Evolutionary conservation across 2,888 invertebrate genomes (phyloP).

Genomic region (Xiphydria camelus): DNA sequence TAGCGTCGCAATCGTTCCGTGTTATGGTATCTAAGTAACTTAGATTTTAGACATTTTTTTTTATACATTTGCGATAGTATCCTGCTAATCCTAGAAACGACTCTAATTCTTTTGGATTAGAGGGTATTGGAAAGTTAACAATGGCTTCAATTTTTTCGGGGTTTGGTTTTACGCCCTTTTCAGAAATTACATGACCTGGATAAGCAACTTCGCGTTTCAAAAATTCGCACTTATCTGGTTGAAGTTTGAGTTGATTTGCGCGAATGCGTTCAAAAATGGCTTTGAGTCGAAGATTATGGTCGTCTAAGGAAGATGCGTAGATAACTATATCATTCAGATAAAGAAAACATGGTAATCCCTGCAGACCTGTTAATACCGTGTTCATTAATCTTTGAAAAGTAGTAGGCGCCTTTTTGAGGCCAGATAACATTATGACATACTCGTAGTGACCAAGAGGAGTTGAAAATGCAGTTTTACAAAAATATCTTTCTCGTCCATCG

Average conservation of each 20-base stretch:
- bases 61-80: constrained; percentile 13
- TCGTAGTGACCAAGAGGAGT: constrained; percentile 20
- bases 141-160: constrained; percentile 6
- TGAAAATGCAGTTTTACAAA: constrained; percentile 24
- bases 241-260: not conserved
- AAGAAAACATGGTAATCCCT: not conserved
- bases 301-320: not conserved
- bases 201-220: constrained; percentile 1
- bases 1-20: no score
- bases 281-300: not conserved
- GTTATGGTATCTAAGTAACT: no score
- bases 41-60: no score
- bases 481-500: constrained; percentile 14
- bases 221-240: not conserved
- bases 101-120: constrained; percentile 1
- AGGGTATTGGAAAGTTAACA: not conserved
- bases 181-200: constrained; percentile 1
- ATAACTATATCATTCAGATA: not conserved
- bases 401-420: constrained; percentile 21
- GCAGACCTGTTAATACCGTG: not conserved
- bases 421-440: constrained; percentile 23
- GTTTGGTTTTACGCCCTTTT: constrained; percentile 1
- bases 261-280: not conserved
- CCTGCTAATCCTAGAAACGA: constrained; percentile 4
- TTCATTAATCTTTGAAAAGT: not conserved